Conservation (phyloP, 1,140 invertebrate genomes). For the Drosophila pallidifrons region DNA sequence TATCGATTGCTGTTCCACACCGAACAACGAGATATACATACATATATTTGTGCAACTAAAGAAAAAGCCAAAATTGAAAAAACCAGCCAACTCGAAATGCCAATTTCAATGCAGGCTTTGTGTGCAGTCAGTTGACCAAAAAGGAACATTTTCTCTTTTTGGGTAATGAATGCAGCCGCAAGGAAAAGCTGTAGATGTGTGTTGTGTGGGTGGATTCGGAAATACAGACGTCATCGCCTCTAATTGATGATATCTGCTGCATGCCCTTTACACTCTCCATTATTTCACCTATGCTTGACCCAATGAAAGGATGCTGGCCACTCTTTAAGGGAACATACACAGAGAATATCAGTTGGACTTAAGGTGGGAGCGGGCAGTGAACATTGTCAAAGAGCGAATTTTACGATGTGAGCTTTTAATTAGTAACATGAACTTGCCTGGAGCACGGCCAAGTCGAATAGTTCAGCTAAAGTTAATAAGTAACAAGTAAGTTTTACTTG, state of each 20-base stretch:
- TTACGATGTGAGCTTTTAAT: conserved; percentile 36
- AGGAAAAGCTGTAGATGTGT: not conserved
- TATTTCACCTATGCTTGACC: conserved; percentile 4
- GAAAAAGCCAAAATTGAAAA: conserved; percentile 30
- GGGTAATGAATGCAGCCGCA: not conserved
- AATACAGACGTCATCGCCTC: conserved; percentile 32
- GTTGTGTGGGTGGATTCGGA: conserved; percentile 8
- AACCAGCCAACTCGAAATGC: conserved; percentile 34
- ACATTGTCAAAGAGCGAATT: conserved; percentile 14
- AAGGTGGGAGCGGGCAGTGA: no score
- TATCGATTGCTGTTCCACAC: conserved; percentile 31
- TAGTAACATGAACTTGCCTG: conserved; percentile 37
- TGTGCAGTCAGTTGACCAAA: conserved; percentile 6
- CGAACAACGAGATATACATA: conserved; percentile 1
- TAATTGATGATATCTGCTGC: conserved; percentile 45
- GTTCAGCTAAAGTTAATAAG: conserved; percentile 53
- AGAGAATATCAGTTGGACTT: not conserved
- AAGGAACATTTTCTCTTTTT: not conserved
- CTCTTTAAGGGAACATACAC: not conserved
- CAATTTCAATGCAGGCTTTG: conserved; percentile 31
- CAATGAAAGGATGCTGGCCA: conserved; percentile 17
- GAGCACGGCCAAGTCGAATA: conserved; percentile 18
- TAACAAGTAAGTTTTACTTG: conserved; percentile 24
- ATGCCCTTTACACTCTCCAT: conserved; percentile 25
- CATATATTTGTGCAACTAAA: conserved; percentile 1